Base-by-base conservation (phyloP, 2,113 vertebrate species). In the Micronycteris hirsuta region DNA sequence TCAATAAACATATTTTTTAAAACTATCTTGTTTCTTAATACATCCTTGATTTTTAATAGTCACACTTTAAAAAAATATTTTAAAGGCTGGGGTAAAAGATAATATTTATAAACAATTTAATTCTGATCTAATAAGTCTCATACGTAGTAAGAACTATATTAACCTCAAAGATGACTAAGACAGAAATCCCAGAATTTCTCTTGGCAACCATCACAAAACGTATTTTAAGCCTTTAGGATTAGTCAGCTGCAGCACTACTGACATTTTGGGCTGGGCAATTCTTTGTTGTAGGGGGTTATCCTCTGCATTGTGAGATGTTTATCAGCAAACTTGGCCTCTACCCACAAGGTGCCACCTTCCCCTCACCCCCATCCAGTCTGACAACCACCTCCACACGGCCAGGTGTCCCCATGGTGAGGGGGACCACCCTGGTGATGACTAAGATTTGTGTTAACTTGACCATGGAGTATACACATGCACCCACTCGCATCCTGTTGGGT, bases 71-170 rank as follows among this genome's bases (percentile, higher is more conserved):
- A 36, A 67, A 36, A n/a, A 47, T 67, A 24, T 78, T 84, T 91
- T 84, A 89, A 87, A 84, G 83, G 36, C 28, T 78, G 11, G 13
- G 28, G 71, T 36, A 58, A 91, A 49, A 9, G 8, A 43, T 63
- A 93, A 56, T 58, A 63, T 63, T 31, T 63, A 84, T 36, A 87
- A 85, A 86, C 11, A 97, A 74, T 58, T 86, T 94, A 90, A 58
- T 92, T 93, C 47, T 43, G 76, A 93, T 91, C 41, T 49, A 85
- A 93, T 3, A 77, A 3, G 61, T 47, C 28, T 70, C n/a, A 76
- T 81, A 92, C 1, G 20, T 38, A 9, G 20, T n/a, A 61, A 63
- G 41, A 80, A 86, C 17, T n/a, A 8, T 63, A 73, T 86, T 24
- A 89, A 78, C 43, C 56, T 61, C 61, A 90, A 74, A 83, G 61